phyloP scores from a whole-genome alignment of 2,797 vertebrate species.

The Ambastaia sidthimunki region DNA sequence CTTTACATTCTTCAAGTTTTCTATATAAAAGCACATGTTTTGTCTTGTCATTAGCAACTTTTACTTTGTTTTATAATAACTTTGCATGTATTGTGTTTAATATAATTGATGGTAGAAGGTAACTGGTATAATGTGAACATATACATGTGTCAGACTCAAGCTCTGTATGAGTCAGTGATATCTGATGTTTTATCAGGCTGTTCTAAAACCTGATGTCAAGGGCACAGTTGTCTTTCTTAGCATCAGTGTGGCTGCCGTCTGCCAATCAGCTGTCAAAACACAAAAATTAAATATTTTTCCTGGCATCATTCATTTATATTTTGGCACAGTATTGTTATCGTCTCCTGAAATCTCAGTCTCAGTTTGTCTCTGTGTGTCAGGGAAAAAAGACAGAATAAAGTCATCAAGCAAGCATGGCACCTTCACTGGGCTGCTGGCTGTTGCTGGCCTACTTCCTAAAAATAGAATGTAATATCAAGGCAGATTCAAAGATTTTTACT shows the following conservation, averaged over 20 bases:
- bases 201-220: slow-evolving; percentile 5
- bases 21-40: too few relatives aligned
- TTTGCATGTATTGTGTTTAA: too few relatives aligned
- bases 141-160: too few relatives aligned
- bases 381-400: slow-evolving; percentile 46
- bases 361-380: slow-evolving; percentile 40
- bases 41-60: too few relatives aligned
- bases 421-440: slow-evolving; percentile 55
- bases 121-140: too few relatives aligned
- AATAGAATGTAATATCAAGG: slow-evolving; percentile 64
- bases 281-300: slow-evolving; percentile 1
- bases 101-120: too few relatives aligned
- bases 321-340: slow-evolving; percentile 42
- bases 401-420: slow-evolving; percentile 47
- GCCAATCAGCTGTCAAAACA: slow-evolving; percentile 44
- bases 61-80: too few relatives aligned
- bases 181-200: not conserved
- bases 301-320: slow-evolving; percentile 40
- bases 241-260: slow-evolving; percentile 34
- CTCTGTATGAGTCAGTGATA: not conserved
- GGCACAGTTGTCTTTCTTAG: slow-evolving; percentile 12
- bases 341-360: slow-evolving; percentile 31
- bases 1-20: too few relatives aligned
- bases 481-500: slow-evolving; percentile 56
- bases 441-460: slow-evolving; percentile 67